Evolutionary conservation across 1,140 invertebrate genomes (phyloP), one percentile per base, ranked within the genome.

Genomic region (Helicoverpa armigera): DNA sequence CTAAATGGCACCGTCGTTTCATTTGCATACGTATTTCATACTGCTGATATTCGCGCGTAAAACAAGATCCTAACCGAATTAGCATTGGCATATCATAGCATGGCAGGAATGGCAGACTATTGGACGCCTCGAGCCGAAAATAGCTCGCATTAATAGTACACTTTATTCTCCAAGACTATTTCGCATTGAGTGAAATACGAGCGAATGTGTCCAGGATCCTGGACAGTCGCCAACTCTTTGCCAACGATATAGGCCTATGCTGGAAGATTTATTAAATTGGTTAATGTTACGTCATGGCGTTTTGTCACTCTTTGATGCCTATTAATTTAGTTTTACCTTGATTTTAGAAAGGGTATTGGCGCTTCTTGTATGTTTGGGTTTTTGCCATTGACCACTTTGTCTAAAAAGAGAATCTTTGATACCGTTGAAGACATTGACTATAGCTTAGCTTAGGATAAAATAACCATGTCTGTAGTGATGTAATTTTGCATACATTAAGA

Each of bases 161-260:
- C 86, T 90, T 91, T 91, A 91, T 92, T 90, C 89, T 61, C 83
- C 86, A 83, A 83, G 89, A 88, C 87, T 90, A 91, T 91, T 89
- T 90, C 86, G 88, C 88, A 86, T 85, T 84, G 89, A 92, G 91
- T 91, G 88, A 92, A 91, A 90, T 90, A 92, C 90, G 91, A 87
- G 85, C 85, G 79, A 88, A 85, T 79, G 72, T 83, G 82, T 85
- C 81, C 82, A 69, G 58, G 79, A 75, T 82, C 61, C 82, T 92
- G 91, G 91, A 90, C 75, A 77, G 70, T 72, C 81, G 91, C 91
- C 91, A 92, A 86, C 82, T 77, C 43, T 79, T 60, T 63, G 75
- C 79, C 81, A 83, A 74, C 74, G 85, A 89, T 84, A 80, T 85
- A 81, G 54, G 50, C 58, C 56, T 72, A 31, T 74, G 76, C 86